Conservation (phyloP, 2,797 vertebrate genomes). For the Siniperca undulata region DNA sequence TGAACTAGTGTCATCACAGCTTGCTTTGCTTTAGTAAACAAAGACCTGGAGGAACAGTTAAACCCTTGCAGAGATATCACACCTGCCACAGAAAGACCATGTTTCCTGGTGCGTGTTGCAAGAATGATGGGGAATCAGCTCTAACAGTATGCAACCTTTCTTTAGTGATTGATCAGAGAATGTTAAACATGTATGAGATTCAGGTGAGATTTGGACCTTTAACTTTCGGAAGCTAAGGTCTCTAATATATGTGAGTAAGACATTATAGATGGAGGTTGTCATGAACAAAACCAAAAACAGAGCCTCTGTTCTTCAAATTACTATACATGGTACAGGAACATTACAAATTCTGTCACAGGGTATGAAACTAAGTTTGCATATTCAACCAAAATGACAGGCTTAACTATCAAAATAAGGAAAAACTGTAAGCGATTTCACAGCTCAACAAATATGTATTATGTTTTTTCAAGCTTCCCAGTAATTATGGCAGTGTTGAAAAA, state of each 20-base stretch:
- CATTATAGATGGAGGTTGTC: slow-evolving; percentile 18
- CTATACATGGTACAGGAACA: slow-evolving; percentile 43
- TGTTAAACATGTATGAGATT: not conserved
- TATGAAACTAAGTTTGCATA: slow-evolving; percentile 64
- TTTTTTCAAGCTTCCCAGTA: slow-evolving; percentile 65
- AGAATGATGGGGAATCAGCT: not conserved
- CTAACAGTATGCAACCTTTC: not conserved
- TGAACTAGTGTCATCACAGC: slow-evolving; percentile 47
- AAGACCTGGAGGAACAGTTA: slow-evolving; percentile 43
- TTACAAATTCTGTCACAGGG: slow-evolving; percentile 47
- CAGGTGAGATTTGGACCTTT: slow-evolving; percentile 9
- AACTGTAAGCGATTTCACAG: slow-evolving; percentile 71
- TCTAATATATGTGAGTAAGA: slow-evolving; percentile 21
- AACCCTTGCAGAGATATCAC: slow-evolving; percentile 47
- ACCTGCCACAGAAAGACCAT: slow-evolving; percentile 29
- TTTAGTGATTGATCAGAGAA: slow-evolving; percentile 1
- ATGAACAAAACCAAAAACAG: slow-evolving; percentile 42
- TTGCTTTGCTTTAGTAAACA: slow-evolving; percentile 62
- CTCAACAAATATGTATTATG: slow-evolving; percentile 69
- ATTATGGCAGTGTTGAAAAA: slow-evolving; percentile 74
- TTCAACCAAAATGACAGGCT: slow-evolving; percentile 72
- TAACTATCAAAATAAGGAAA: slow-evolving; percentile 69
- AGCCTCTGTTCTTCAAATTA: slow-evolving; percentile 41
- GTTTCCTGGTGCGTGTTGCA: slow-evolving; percentile 6
- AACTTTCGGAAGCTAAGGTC: slow-evolving; percentile 8